phyloP scores from a whole-genome alignment of 2,888 invertebrate species.

The Oscheius sp. region DNA sequence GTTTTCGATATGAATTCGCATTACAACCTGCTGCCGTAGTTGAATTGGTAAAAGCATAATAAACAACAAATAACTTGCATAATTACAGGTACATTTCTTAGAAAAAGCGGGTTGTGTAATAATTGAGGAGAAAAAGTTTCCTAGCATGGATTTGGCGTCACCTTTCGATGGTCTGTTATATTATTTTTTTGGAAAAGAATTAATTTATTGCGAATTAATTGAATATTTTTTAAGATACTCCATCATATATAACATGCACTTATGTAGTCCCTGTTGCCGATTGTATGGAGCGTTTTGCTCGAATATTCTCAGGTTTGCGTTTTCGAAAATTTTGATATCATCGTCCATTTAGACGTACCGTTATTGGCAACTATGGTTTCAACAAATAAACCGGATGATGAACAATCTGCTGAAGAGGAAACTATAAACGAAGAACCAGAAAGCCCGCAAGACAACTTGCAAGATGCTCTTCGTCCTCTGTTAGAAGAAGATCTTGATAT shows the following conservation, averaged over 20 bases:
- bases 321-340: too few relatives aligned
- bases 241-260: not conserved
- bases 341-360: constrained; percentile 25
- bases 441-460: not conserved
- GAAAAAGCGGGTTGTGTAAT: constrained; percentile 50
- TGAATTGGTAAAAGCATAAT: constrained; percentile 44
- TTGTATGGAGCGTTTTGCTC: constrained; percentile 50
- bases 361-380: constrained; percentile 19
- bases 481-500: not conserved
- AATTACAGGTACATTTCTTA: constrained; percentile 48
- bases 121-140: constrained; percentile 38
- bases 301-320: constrained; percentile 42
- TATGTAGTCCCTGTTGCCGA: constrained; percentile 48
- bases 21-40: constrained; percentile 60
- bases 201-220: constrained; percentile 1
- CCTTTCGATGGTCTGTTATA: constrained; percentile 48
- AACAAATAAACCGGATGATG: not conserved
- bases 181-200: too few relatives aligned
- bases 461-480: not conserved
- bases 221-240: not conserved
- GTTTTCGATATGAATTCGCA: constrained; percentile 59
- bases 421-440: not conserved
- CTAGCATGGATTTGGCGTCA: constrained; percentile 41
- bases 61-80: not conserved
- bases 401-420: not conserved